Conservation (phyloP, 2,113 vertebrate species). For the Clarias gariepinus region DNA sequence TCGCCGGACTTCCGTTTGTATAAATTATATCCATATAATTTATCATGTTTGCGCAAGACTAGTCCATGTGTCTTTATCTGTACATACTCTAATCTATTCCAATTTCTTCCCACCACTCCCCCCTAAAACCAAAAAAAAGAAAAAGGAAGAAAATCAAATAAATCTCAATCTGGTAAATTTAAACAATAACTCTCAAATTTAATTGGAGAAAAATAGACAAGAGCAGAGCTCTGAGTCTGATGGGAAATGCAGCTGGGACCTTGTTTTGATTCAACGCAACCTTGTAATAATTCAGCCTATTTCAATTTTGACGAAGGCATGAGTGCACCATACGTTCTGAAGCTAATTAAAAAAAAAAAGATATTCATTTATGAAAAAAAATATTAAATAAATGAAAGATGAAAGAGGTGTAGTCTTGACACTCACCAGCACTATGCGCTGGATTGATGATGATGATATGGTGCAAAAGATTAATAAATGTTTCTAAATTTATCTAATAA, state of each 20-base stretch:
- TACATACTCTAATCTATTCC: slow-evolving; percentile 56
- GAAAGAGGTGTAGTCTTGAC: slow-evolving; percentile 19
- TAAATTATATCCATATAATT: slow-evolving; percentile 65
- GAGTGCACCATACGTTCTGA: slow-evolving; percentile 31
- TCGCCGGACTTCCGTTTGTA: slow-evolving; percentile 55
- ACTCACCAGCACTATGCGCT: slow-evolving; percentile 15
- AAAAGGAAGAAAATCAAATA: slow-evolving; percentile 23
- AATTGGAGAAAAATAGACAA: slow-evolving; percentile 57
- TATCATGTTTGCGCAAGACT: slow-evolving; percentile 62
- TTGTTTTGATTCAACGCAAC: slow-evolving; percentile 48
- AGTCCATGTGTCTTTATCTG: slow-evolving; percentile 69
- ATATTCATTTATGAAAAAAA: slow-evolving; percentile 27
- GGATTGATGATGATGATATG: slow-evolving; percentile 42
- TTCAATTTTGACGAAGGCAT: slow-evolving; percentile 39
- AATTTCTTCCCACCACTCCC: slow-evolving; percentile 13
- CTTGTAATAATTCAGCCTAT: slow-evolving; percentile 46
- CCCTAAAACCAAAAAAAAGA: background rate
- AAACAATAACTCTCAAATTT: slow-evolving; percentile 43
- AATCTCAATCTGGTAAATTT: slow-evolving; percentile 48
- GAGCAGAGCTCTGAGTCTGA: slow-evolving; percentile 55
- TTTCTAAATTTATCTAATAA: background rate
- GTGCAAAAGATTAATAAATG: background rate
- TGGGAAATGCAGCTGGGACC: slow-evolving; percentile 63
- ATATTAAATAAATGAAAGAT: too few species aligned
- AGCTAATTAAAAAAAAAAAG: slow-evolving; percentile 26